Conservation (phyloP, 1,140 invertebrate species). For the Euura lappo region DNA sequence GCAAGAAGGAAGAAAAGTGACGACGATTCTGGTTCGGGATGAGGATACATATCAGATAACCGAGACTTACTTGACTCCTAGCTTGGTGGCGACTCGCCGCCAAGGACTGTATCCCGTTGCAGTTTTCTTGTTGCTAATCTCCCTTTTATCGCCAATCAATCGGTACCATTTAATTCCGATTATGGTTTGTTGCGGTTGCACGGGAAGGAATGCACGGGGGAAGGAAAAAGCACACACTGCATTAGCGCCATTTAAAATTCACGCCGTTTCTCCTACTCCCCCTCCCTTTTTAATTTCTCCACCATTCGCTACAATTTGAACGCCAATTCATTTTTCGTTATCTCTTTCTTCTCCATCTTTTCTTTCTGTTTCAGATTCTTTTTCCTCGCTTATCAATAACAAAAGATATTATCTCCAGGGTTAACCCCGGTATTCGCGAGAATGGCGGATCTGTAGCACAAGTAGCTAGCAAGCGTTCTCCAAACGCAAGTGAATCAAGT, state of each 20-base stretch:
- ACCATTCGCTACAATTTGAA: background rate
- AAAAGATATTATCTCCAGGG: background rate
- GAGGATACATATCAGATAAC: constrained; percentile 36
- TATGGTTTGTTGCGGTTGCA: constrained; percentile 48
- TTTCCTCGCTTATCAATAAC: background rate
- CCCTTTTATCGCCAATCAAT: constrained; percentile 55
- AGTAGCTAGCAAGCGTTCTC: background rate
- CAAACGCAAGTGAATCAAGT: background rate
- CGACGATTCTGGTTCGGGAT: constrained; percentile 20
- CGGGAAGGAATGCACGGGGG: constrained; percentile 56
- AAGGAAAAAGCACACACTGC: constrained; percentile 61
- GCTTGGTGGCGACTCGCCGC: constrained; percentile 88
- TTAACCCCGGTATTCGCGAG: background rate
- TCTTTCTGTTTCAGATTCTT: background rate
- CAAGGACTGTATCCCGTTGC: constrained; percentile 80
- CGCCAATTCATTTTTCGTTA: background rate
- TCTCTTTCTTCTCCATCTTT: background rate
- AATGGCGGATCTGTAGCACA: background rate
- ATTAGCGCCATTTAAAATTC: constrained; percentile 54
- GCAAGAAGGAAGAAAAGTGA: constrained; percentile 17
- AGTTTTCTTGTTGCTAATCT: constrained; percentile 60
- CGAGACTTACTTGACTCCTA: constrained; percentile 90
- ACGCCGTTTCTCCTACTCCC: constrained; percentile 16
- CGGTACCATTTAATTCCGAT: constrained; percentile 27
- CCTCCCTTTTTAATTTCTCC: constrained; percentile 22